Evolutionary conservation across 2,797 vertebrate species (phyloP).

Genomic region (Poeciliopsis turneri): DNA sequence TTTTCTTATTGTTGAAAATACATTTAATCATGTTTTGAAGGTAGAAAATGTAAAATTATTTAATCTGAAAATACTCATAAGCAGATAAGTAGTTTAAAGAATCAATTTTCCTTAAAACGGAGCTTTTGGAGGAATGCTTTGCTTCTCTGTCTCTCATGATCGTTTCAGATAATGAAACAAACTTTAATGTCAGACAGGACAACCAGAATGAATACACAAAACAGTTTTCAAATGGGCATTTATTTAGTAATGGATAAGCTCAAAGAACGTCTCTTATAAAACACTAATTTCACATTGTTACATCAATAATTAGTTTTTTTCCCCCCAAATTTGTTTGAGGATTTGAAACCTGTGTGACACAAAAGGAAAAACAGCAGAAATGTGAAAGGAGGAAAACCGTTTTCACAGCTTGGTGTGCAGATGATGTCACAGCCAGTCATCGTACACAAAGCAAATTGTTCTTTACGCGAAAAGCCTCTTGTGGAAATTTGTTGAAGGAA

Average conservation of each 20-base stretch:
- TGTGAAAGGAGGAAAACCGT: not conserved
- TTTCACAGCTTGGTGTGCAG: not conserved
- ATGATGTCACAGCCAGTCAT: not conserved
- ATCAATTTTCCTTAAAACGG: not conserved
- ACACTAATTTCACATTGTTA: not conserved
- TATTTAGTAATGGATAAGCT: not conserved
- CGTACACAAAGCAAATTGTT: not conserved
- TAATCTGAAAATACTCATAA: not conserved
- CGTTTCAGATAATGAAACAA: not conserved
- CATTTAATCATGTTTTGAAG: not conserved
- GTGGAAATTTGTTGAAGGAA: not conserved
- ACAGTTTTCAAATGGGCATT: not conserved
- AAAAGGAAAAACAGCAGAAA: not conserved
- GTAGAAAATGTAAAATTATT: not conserved
- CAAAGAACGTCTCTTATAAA: not conserved
- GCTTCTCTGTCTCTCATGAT: not conserved
- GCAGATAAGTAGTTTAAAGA: not conserved
- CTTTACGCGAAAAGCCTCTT: not conserved
- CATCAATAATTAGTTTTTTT: no score
- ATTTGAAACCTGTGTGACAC: not conserved
- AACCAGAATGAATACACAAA: not conserved
- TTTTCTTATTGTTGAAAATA: not conserved
- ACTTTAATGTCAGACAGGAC: not conserved
- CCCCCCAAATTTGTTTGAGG: not conserved
- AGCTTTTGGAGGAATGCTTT: not conserved